Evolutionary conservation across 2,113 vertebrate species (phyloP).

Genomic region (Athene cunicularia): DNA sequence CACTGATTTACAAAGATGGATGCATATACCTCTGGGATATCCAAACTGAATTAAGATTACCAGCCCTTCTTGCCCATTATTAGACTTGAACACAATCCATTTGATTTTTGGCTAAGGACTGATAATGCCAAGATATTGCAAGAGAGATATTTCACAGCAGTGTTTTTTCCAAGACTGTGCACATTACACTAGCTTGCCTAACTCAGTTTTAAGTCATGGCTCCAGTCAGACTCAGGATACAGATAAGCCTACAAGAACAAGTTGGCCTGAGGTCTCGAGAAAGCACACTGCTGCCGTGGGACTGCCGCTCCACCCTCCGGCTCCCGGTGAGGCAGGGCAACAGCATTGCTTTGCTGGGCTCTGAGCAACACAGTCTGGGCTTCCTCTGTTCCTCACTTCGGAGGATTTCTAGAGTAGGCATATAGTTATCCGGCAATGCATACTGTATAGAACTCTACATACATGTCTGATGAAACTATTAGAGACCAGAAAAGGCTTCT

Average conservation of each 20-base stretch:
- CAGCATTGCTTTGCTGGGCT: not conserved
- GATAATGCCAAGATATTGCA: not conserved
- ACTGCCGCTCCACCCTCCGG: rapidly evolving
- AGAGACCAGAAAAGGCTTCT: not conserved
- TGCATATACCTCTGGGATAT: not conserved
- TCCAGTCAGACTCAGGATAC: not conserved
- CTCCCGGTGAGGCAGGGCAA: not conserved
- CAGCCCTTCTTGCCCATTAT: not conserved
- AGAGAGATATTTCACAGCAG: not conserved
- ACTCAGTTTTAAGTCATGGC: not conserved
- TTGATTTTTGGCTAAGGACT: not conserved
- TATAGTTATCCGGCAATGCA: not conserved
- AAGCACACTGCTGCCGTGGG: not conserved
- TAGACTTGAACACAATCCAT: not conserved
- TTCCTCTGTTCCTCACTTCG: not conserved
- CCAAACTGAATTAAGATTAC: not conserved
- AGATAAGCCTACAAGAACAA: not conserved
- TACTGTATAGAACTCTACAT: not conserved
- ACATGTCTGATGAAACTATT: not conserved
- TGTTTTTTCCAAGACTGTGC: not conserved
- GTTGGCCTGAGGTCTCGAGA: not conserved
- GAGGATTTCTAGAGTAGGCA: not conserved
- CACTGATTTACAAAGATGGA: not conserved
- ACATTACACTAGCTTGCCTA: not conserved
- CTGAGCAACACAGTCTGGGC: not conserved